These are phyloP conservation scores for Hydrozoanthus tunicans DNA, from an alignment of 64 coral and sea anemone species.

Conservation along the genomic window DNA sequence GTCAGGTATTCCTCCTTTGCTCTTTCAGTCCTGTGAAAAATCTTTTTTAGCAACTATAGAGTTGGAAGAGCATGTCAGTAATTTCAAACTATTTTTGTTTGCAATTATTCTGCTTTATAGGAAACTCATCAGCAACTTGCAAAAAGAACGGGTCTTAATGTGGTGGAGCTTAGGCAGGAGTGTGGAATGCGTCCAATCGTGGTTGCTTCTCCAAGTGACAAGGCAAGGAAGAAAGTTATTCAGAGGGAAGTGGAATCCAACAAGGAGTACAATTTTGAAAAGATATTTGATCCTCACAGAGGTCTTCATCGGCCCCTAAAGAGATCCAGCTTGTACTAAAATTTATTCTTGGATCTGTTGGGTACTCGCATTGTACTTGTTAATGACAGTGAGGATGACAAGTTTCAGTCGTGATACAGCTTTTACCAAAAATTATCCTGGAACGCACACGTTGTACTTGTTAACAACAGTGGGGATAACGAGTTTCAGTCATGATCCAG, in stretches of 20 bases:
- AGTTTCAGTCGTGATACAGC: no score
- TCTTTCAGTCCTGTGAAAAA: no score
- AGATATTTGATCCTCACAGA: constrained; percentile 96
- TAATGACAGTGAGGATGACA: no score
- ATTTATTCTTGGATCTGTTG: neutral
- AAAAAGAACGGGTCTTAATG: constrained; percentile 87
- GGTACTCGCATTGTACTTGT: no score
- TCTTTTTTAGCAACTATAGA: no score
- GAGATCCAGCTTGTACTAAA: constrained; percentile 64
- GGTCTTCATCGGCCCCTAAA: constrained; percentile 92
- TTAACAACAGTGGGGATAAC: no score
- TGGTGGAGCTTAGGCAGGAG: constrained; percentile 92
- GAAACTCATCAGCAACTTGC: constrained; percentile 95
- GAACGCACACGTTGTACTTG: no score
- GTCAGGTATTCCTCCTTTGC: constrained; percentile 71
- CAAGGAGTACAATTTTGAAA: constrained; percentile 88
- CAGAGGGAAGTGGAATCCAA: constrained; percentile 72
- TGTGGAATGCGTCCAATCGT: constrained; percentile 83
- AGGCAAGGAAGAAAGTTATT: constrained; percentile 52
- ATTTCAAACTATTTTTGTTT: neutral
- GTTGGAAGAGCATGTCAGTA: no score
- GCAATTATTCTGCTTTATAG: constrained; percentile 37
- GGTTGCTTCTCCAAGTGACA: constrained; percentile 79
- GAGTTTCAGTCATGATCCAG: no score
- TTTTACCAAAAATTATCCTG: no score